Percentiles rank a stretch among this genome's conserved stretches.
Evolutionary conservation across 2,888 invertebrate species (phyloP).

Genomic region (Stenichneumon culpator): DNA sequence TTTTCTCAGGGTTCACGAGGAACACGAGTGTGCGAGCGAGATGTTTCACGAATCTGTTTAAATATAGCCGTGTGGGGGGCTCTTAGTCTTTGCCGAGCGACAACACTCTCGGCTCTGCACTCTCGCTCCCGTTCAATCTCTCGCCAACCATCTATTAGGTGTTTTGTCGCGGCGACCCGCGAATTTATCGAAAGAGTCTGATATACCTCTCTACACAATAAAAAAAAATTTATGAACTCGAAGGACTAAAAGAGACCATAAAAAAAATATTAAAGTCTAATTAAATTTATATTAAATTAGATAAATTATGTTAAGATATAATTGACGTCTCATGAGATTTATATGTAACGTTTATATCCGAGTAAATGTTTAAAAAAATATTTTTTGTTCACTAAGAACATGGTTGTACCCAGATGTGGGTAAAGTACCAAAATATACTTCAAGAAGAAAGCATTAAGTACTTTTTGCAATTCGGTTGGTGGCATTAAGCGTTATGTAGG

Average conservation of each 20-base stretch:
- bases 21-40: slow-evolving; percentile 69
- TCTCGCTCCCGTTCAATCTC: slow-evolving; percentile 61
- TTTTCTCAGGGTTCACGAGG: slow-evolving; percentile 57
- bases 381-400: no score
- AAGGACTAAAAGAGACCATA: background rate
- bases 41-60: slow-evolving; percentile 75
- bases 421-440: no score
- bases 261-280: background rate
- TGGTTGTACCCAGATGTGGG: no score
- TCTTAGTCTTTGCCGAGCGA: slow-evolving; percentile 72
- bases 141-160: slow-evolving; percentile 45
- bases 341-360: no score
- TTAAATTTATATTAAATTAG: no score
- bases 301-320: no score
- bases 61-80: slow-evolving; percentile 77
- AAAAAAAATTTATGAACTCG: background rate
- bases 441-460: no score
- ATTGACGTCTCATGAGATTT: no score
- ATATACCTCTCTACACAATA: background rate
- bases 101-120: slow-evolving; percentile 40
- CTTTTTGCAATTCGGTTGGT: no score
- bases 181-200: background rate
- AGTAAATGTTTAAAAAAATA: no score
- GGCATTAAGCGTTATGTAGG: no score
- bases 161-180: slow-evolving; percentile 7